Base-by-base conservation (phyloP, 2,888 invertebrate genomes). In the Drosophila birchii region DNA sequence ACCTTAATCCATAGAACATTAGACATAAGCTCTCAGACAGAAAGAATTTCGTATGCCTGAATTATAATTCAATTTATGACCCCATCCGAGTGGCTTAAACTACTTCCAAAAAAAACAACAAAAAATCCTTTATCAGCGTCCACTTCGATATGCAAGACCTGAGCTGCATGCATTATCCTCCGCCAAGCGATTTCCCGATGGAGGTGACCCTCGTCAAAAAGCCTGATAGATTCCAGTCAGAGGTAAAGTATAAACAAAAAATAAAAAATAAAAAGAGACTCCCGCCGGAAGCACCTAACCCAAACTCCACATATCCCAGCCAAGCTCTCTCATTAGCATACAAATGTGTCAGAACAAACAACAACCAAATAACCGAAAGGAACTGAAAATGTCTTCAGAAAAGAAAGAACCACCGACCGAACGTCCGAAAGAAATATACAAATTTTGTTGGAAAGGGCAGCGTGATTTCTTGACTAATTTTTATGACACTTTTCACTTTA, bases 401-500 rank as follows among this genome's bases (percentile, higher is more conserved):
- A 68, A 51, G 49, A 36, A 54, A 58, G 49, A 69, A 53, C 44
- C 38, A 49, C 45, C 60, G 56, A 29, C 41, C 43, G 56, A 61
- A 63, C 47, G 29, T 38, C 66, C 66, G 41, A 64, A 67, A 63
- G 36, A 61, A 45, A 59, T 51, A 49, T 29, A 36, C 36, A 70
- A 70, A 62, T 53, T 58, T 32, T n/a, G n/a, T 26, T 36, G 61
- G 56, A 43, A 32, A 34, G 59, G 82, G 56, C 79, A 76, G 82
- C 88, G 86, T 81, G 84, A 84, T 84, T 89, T 84, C 84, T 84
- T 85, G 89, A 85, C 84, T 85, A 85, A 85, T 85, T 85, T 85
- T 89, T 89, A 88, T 88, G 84, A 85, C 89, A 85, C 89, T 89
- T 89, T 89, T 88, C 86, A 89, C 73, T 84, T 84, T 81, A 88